These are phyloP conservation scores for Stomatorhinus ivindoensis DNA, from an alignment of 2,113 vertebrate genomes.

Conservation along the genomic window DNA sequence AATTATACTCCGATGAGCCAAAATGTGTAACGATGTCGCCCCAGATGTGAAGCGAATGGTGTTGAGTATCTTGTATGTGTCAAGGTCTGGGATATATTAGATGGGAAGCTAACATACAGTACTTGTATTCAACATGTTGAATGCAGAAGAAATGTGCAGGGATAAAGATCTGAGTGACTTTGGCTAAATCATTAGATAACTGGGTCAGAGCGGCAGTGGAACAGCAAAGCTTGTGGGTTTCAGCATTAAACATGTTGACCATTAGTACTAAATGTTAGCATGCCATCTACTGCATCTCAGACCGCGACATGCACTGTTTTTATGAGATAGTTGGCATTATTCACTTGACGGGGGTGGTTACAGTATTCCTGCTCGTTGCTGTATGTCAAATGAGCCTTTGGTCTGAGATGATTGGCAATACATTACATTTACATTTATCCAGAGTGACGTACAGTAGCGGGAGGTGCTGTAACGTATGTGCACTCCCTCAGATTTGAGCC, in stretches of 20 bases:
- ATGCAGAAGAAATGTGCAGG: neutral
- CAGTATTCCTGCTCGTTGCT: neutral
- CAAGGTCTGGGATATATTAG: neutral
- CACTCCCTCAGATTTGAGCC: neutral
- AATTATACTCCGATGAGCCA: neutral
- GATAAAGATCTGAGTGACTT: neutral
- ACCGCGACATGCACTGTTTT: neutral
- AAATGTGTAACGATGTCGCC: neutral
- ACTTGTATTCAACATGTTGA: neutral
- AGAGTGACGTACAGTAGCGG: neutral
- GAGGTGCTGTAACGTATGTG: neutral
- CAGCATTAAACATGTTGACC: neutral
- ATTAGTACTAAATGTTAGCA: neutral
- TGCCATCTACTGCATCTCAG: neutral
- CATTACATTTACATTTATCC: neutral
- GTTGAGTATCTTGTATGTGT: neutral
- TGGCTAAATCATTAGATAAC: neutral
- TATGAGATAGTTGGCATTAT: neutral
- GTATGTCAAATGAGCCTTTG: neutral
- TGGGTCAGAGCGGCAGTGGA: neutral
- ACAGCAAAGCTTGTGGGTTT: neutral
- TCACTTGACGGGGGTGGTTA: neutral
- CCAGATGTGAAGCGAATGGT: neutral
- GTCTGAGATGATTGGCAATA: neutral
- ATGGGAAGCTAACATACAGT: neutral